Percentiles rank a stretch among this genome's conserved stretches.
Conservation (phyloP, 2,888 invertebrate species). For the Geophilus truncorum region DNA sequence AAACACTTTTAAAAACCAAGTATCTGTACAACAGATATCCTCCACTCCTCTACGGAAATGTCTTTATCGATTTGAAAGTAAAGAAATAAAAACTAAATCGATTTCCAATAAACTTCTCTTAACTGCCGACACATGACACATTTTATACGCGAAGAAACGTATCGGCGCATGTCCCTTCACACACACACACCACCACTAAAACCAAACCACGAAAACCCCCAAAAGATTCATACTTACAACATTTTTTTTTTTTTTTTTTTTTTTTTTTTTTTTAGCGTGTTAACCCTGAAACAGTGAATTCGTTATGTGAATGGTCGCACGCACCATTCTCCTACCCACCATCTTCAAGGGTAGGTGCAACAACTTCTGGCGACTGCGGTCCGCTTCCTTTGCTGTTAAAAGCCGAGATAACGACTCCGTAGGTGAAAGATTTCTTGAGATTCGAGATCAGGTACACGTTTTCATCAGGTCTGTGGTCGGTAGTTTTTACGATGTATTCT, state of each 20-base stretch:
- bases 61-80: too few relatives aligned
- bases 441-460: conserved; percentile 44
- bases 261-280: too few relatives aligned
- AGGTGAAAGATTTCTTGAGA: conserved; percentile 42
- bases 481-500: conserved; percentile 39
- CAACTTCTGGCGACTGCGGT: conserved; percentile 40
- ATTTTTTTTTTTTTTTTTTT: background rate
- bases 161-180: background rate
- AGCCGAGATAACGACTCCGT: conserved; percentile 42
- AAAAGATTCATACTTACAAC: background rate
- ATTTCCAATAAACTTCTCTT: background rate
- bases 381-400: conserved; percentile 43
- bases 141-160: background rate
- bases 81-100: background rate
- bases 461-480: conserved; percentile 38
- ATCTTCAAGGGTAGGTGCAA: conserved; percentile 42
- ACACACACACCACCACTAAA: background rate
- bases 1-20: background rate
- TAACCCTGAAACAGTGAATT: background rate
- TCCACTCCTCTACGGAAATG: too few relatives aligned
- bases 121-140: background rate
- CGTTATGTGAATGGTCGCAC: conserved; percentile 30
- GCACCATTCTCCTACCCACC: conserved; percentile 39
- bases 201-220: background rate
- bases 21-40: background rate